These are phyloP conservation scores for Neodiprion pinetum DNA, from an alignment of 1,140 invertebrate genomes.

Conservation along the genomic window DNA sequence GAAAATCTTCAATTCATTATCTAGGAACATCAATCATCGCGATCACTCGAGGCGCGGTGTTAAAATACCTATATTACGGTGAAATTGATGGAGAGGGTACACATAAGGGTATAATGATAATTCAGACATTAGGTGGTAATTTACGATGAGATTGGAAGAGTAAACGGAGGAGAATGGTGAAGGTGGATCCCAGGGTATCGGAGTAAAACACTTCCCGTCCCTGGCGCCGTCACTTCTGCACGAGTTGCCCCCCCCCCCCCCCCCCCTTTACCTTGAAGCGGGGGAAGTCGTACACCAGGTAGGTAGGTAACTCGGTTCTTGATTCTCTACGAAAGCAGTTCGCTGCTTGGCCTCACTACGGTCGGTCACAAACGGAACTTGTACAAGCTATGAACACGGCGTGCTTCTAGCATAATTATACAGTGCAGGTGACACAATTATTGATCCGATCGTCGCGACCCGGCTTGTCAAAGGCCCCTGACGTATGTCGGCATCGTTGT, in stretches of 20 bases:
- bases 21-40: no score
- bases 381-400: neutral
- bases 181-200: neutral
- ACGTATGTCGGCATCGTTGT: neutral
- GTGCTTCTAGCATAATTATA: neutral
- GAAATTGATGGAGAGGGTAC: no score
- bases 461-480: no score
- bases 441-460: no score
- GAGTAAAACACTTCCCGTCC: neutral
- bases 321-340: constrained; percentile 1
- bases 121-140: no score
- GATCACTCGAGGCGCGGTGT: no score
- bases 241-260: neutral
- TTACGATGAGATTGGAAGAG: no score
- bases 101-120: no score
- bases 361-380: neutral
- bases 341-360: neutral
- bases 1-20: no score
- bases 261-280: neutral
- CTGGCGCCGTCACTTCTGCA: neutral
- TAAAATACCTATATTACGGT: no score
- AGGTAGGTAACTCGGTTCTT: neutral
- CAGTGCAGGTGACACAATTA: neutral
- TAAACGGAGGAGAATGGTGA: no score
- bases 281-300: neutral